Evolutionary conservation across 2,888 invertebrate species (phyloP).

Genomic region (Amphipyra berbera): DNA sequence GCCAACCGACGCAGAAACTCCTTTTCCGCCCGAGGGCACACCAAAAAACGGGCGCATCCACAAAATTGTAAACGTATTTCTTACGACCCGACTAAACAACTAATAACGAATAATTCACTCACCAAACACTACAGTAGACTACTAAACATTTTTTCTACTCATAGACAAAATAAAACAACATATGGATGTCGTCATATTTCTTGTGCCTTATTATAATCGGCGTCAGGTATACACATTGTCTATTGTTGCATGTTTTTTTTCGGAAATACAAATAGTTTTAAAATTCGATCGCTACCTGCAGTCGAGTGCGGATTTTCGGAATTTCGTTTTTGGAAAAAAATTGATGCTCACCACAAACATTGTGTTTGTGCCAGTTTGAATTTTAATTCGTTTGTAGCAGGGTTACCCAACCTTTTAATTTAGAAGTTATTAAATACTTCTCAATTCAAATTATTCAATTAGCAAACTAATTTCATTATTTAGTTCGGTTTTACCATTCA

Average conservation of each 20-base stretch:
- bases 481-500: neutral
- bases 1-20: conserved; percentile 80
- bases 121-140: conserved; percentile 69
- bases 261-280: conserved; percentile 88
- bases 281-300: conserved; percentile 87
- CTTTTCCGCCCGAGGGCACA: conserved; percentile 74
- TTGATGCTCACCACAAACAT: conserved; percentile 87
- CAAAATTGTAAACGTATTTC: conserved; percentile 80
- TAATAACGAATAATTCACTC: conserved; percentile 82
- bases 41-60: conserved; percentile 76
- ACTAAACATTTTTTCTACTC: conserved; percentile 58
- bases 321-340: conserved; percentile 84
- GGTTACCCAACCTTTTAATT: conserved; percentile 62
- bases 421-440: conserved; percentile 4
- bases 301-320: conserved; percentile 86
- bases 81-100: conserved; percentile 75
- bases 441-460: too few relatives aligned
- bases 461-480: neutral
- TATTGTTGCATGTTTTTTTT: conserved; percentile 82
- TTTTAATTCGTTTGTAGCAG: conserved; percentile 66
- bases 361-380: conserved; percentile 82
- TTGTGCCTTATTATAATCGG: conserved; percentile 86
- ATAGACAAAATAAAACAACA: conserved; percentile 77
- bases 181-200: conserved; percentile 85
- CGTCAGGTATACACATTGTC: conserved; percentile 84